Evolutionary conservation across 23 tunicate genomes (phyloP).

Genomic region (Diplosoma virens): DNA sequence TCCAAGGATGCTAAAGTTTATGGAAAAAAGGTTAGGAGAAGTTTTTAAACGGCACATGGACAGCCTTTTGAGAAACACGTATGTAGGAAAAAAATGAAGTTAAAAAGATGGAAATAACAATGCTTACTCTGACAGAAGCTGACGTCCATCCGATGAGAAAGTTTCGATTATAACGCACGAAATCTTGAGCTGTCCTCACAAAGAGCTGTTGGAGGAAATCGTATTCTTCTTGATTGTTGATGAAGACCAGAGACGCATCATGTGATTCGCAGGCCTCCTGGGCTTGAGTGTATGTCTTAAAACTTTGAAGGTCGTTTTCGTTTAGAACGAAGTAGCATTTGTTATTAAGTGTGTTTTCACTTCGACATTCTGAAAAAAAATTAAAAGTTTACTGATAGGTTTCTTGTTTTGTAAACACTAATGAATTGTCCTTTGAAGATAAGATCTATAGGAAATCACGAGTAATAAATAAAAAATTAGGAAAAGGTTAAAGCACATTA

Average conservation of each 20-base stretch:
- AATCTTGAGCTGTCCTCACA: background rate
- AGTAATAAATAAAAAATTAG: background rate
- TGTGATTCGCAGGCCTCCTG: background rate
- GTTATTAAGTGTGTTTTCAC: background rate
- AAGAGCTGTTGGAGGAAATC: background rate
- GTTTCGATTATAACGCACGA: background rate
- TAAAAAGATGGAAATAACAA: no score
- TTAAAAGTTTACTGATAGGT: background rate
- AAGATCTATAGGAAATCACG: no score
- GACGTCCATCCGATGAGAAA: conserved; percentile 25
- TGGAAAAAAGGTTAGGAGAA: no score
- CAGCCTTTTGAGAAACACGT: no score
- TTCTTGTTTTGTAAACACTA: background rate
- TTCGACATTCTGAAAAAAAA: conserved; percentile 33
- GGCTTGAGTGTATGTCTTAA: conserved; percentile 3
- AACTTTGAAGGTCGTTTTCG: background rate
- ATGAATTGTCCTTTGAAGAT: background rate
- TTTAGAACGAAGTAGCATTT: conserved; percentile 34
- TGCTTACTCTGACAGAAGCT: conserved; percentile 8
- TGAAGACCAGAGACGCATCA: background rate
- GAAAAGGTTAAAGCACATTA: background rate
- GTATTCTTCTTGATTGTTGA: conserved; percentile 10
- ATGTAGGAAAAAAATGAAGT: no score
- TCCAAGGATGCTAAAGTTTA: no score
- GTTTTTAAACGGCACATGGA: no score